Evolutionary conservation across 2,113 vertebrate species (phyloP), one percentile per base, ranked within the genome.

Genomic region (Larimichthys crocea): DNA sequence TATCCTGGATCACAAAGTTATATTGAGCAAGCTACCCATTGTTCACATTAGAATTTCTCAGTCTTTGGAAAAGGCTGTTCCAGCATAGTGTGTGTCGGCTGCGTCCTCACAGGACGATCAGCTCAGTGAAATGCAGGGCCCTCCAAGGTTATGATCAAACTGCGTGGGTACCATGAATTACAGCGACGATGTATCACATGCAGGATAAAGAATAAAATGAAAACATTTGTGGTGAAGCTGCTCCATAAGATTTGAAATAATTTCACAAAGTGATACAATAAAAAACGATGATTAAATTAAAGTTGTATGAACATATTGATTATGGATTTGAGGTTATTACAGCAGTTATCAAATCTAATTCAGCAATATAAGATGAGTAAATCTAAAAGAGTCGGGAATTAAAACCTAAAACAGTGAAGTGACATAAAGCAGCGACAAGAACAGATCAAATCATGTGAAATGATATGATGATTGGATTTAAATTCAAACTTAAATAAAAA

Each of bases 1-100:
- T 29, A 48, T 74, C 4, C 62, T 9, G 20, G 19, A 75, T 76
- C 63, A 64, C 61, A 82, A 55, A 44, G 49, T 26, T 26, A 15
- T 56, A 61, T 67, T 5, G 9, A 64, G 44, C 44, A 69, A 24
- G 40, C 50, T 2, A 4, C 69, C 42, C 3, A 35, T 10, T 14
- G 24, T 65, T 73, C 19, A n/a, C 24, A 42, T 79, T 7, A 3
- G 14, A 67, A 17, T 24, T 9, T 48, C 6, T 50, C 2, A 2
- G 7, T 62, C 1, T 14, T 53, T 16, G 0, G 26, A 19, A 48
- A 53, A 24, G 42, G 26, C 5, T 3, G 66, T 22, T 19, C 5
- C 10, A 3, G 52, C 22, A 35, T 24, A 15, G 3, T 5, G 62
- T 42, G 60, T 19, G 56, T 22, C n/a, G 20, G 42, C 35, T 10